phyloP scores from a whole-genome alignment of 2,113 vertebrate genomes.

The Oncorhynchus nerka region DNA sequence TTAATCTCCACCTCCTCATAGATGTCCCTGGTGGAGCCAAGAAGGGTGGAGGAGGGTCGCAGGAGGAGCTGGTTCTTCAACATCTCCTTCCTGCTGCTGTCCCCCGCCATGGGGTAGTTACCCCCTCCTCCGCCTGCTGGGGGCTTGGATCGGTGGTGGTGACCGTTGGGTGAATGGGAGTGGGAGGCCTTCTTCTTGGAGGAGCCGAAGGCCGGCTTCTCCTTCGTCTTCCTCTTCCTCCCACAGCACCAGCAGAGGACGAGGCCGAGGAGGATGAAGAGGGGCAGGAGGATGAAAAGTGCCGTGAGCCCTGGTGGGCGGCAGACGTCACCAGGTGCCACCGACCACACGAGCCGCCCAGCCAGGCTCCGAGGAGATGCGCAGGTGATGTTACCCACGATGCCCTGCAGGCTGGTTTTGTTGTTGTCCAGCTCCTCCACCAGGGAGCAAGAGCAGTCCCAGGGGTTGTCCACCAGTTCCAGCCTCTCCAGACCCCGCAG shows the following conservation, averaged over 20 bases:
- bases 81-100: constrained; percentile 55
- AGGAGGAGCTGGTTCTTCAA: constrained; percentile 74
- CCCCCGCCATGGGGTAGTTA: not conserved
- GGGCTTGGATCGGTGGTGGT: constrained; percentile 56
- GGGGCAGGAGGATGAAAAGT: constrained; percentile 81
- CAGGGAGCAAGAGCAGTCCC: constrained; percentile 81
- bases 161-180: constrained; percentile 48
- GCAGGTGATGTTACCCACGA: constrained; percentile 71
- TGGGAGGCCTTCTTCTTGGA: constrained; percentile 50
- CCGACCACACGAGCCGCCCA: constrained; percentile 51
- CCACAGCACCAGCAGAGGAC: constrained; percentile 81
- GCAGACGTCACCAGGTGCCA: constrained; percentile 69
- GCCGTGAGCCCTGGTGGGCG: constrained; percentile 70
- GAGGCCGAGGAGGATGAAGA: constrained; percentile 66
- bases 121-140: not conserved
- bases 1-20: constrained; percentile 85
- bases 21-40: constrained; percentile 78
- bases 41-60: constrained; percentile 62
- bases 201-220: constrained; percentile 50
- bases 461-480: constrained; percentile 77
- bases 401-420: constrained; percentile 44
- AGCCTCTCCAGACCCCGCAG: constrained; percentile 69
- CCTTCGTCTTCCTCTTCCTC: constrained; percentile 73
- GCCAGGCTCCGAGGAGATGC: constrained; percentile 61
- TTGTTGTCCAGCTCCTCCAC: constrained; percentile 58